Evolutionary conservation across 2,797 vertebrate species (phyloP), one percentile per base, ranked within the genome.

Genomic region (Mastacembelus armatus): DNA sequence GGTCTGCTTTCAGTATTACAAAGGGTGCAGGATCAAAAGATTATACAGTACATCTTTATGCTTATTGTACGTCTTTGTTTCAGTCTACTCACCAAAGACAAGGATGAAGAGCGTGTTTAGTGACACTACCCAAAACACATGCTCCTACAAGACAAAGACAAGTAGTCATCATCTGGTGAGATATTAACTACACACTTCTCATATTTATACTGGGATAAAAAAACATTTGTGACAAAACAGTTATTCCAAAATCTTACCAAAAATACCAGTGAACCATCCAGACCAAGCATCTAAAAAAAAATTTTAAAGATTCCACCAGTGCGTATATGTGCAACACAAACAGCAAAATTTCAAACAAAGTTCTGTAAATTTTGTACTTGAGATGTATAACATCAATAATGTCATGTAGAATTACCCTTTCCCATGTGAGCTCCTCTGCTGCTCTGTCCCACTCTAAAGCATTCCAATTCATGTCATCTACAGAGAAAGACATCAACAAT

Each of bases 381-480:
- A 19, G 3, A 50, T 18, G 24, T 50, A 42, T 14, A 24, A 67
- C n/a, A 66, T 49, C 2, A 18, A 7, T 21, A 10, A 62, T 40
- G 24, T 44, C 5, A 70, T 38, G 12, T 1, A 75, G 80, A 88
- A 88, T 95, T 85, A 98, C 97, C 94, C 98, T 92, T 85, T 99
- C 98, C 98, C 98, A 99, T 3, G 98, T 99, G 63, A 99, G 96
- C 66, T 99, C 98, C 87, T 99, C 98, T 9, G 98, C 98, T 22
- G 98, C 98, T 88, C 97, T 93, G 87, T 99, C 98, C 98, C 98
- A 99, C 82, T 99, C 98, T 86, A 99, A 87, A 65, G 97, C 98
- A 74, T 99, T 99, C 98, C 98, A 99, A 77, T 99, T 99, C 96
- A 99, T 98, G 84, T 99, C 98, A 91, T 99, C 97, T 99, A 77